These are phyloP conservation scores for Cyprinodon variegatus DNA, from an alignment of 2,113 vertebrate species.

Conservation along the genomic window DNA sequence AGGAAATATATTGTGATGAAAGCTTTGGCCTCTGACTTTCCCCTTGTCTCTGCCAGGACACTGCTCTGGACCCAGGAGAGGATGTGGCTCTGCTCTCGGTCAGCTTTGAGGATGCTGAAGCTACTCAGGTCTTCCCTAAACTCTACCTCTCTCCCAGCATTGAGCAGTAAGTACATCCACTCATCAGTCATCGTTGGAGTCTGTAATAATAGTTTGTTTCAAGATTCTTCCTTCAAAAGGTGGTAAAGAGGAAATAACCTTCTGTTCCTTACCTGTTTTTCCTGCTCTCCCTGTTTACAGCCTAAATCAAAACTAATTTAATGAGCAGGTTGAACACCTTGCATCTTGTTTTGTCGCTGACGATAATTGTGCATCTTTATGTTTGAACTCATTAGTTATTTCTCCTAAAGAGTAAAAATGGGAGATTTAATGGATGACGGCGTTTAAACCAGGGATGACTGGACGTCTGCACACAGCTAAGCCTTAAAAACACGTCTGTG, in stretches of 20 bases:
- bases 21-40: neutral
- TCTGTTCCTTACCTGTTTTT: neutral
- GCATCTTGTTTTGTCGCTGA: constrained; percentile 41
- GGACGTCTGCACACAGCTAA: constrained; percentile 61
- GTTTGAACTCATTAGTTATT: constrained; percentile 52
- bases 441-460: constrained; percentile 58
- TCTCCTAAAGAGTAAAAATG: constrained; percentile 52
- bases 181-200: neutral
- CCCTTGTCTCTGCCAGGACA: constrained; percentile 82
- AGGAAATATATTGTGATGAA: too few species aligned
- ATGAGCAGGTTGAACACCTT: constrained; percentile 14
- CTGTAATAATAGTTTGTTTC: neutral
- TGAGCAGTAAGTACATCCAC: constrained; percentile 89
- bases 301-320: constrained; percentile 15
- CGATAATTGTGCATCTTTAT: constrained; percentile 40
- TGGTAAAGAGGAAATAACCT: neutral
- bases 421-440: constrained; percentile 59
- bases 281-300: neutral
- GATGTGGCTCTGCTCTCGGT: constrained; percentile 95
- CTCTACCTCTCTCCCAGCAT: constrained; percentile 96
- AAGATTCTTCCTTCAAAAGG: neutral
- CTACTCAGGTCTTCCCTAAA: constrained; percentile 96
- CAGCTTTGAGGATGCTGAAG: constrained; percentile 98
- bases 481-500: constrained; percentile 35
- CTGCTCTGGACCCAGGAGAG: constrained; percentile 94